Conservation (phyloP, 2,797 vertebrate species). For the Peromyscus eremicus region DNA sequence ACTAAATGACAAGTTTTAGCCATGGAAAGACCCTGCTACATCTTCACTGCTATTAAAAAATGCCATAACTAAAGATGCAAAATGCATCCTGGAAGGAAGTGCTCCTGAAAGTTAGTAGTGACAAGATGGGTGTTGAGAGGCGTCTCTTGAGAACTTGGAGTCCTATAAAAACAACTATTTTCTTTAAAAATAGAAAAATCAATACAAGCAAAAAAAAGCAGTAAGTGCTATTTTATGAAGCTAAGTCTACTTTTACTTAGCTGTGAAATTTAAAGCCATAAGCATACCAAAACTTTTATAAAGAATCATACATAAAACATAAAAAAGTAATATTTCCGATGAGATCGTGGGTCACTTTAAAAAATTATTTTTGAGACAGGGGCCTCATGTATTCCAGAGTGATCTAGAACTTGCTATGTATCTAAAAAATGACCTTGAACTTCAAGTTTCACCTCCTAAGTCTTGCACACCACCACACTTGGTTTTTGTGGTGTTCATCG, state of each 20-base stretch:
- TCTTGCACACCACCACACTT: neutral
- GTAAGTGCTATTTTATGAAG: neutral
- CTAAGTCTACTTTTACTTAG: neutral
- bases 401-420: neutral
- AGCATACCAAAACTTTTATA: neutral
- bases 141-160: neutral
- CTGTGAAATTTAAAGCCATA: conserved; percentile 47
- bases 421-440: neutral
- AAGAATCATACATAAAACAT: neutral
- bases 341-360: neutral
- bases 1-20: conserved; percentile 21
- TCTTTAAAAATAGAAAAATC: conserved; percentile 42
- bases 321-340: neutral
- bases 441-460: neutral
- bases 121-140: neutral
- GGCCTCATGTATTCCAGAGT: neutral
- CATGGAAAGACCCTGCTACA: neutral
- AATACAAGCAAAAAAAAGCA: conserved; percentile 11
- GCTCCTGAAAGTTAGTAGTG: neutral
- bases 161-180: neutral
- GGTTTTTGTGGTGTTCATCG: neutral
- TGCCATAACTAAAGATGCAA: neutral
- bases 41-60: neutral
- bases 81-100: neutral
- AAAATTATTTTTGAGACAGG: neutral